These are phyloP conservation scores for Clytia hemisphaerica DNA, from an alignment of 30 jellyfish, hydroid and myxozoan genomes.

Conservation along the genomic window DNA sequence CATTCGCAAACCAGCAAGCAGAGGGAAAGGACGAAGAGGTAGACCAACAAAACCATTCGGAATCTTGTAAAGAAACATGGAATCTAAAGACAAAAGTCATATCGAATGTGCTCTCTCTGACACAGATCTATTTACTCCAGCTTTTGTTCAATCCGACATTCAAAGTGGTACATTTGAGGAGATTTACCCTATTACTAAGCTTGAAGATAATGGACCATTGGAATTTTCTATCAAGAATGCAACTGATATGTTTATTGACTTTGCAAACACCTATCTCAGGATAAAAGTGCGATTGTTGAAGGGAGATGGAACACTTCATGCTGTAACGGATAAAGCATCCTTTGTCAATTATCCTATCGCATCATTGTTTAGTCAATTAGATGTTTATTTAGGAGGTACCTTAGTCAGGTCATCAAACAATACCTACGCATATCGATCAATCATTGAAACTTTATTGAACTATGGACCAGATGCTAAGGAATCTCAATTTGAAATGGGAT, in stretches of 20 bases:
- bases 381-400: conserved; percentile 16
- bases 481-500: conserved; percentile 8
- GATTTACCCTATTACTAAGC: not conserved
- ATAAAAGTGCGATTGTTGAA: conserved; percentile 4
- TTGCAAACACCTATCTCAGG: not conserved
- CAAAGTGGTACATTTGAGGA: not conserved
- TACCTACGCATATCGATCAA: conserved; percentile 23
- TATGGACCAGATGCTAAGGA: conserved; percentile 26
- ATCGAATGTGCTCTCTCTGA: conserved; percentile 17
- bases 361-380: conserved; percentile 20
- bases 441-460: conserved; percentile 22
- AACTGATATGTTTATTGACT: conserved; percentile 1
- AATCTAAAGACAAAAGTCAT: not conserved
- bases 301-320: conserved; percentile 15
- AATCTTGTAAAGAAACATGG: not conserved
- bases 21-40: not conserved
- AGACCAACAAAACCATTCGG: not conserved
- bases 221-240: conserved; percentile 8
- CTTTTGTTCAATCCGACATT: conserved; percentile 22
- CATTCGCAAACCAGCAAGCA: no score
- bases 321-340: conserved; percentile 1
- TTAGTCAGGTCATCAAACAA: conserved; percentile 8
- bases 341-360: not conserved
- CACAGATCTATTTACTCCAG: conserved; percentile 20
- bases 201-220: conserved; percentile 19